Base-by-base conservation (phyloP, 2,888 invertebrate genomes). In the Athalia rosae region DNA sequence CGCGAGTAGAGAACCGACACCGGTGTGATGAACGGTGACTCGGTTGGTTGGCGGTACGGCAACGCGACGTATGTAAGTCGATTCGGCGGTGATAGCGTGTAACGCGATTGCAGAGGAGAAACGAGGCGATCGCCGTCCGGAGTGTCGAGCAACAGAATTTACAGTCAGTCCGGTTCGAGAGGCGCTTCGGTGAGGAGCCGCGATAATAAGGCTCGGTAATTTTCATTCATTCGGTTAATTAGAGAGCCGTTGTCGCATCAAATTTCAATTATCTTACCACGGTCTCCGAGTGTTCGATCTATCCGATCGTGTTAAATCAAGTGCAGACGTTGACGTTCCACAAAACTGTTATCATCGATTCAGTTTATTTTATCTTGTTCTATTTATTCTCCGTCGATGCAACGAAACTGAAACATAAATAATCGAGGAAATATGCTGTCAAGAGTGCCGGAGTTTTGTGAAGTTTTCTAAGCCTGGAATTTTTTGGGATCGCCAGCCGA, bases 111-210 rank as follows among this genome's bases (percentile, higher is more conserved):
- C 56, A 64, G 28, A 41, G n/a, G 58, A 66, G 64, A 66, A 43
- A 47, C 67, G 67, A 47, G 59, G 4, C 67, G 76, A 58, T 7
- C 64, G 11, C n/a, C 13, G 45, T 8, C 9, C 45, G 58, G 63
- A 41, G 58, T 11, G 77, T 69, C 47, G 50, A 66, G n/a, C 47
- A 56, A 67, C 62, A 63, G 79, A 77, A 63, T 76, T 76, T 62
- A 64, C 48, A 79, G 66, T 81, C 85, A 89, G 89, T 89, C 79
- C 78, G 83, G 83, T 84, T 84, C 84, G 85, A 84, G 84, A 82
- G 83, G 83, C 82, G 85, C 43, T 13, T 71, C 15, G 58, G 43
- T 43, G 71, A 71, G 58, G 71, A 15, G 71, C 56, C 71, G 3
- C 71, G 71, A 58, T 56, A 71, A 71, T 28, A 28, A 15, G 43